Evolutionary conservation across 1,140 invertebrate species (phyloP).

Genomic region (Bombus huntii): DNA sequence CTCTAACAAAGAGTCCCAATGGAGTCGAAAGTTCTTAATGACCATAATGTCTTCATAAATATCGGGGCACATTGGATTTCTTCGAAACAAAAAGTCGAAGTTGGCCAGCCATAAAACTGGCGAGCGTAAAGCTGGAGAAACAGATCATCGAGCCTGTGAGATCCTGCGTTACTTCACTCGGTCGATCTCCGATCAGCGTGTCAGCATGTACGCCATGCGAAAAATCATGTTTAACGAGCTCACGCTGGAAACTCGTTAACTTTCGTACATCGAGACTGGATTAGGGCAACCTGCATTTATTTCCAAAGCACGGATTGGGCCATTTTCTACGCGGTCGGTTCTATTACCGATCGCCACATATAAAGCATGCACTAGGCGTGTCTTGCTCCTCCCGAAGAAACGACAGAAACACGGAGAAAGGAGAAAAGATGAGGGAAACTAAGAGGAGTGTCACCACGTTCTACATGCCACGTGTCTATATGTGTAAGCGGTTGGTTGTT

Average conservation of each 20-base stretch:
- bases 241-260: conserved; percentile 43
- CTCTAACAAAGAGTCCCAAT: not conserved
- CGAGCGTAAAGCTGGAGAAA: not conserved
- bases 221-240: conserved; percentile 43
- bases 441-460: not conserved
- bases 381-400: conserved; percentile 23
- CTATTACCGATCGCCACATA: conserved; percentile 54
- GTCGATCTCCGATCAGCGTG: not conserved
- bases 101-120: not conserved
- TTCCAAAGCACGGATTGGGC: conserved; percentile 45
- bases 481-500: not conserved
- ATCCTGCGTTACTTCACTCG: conserved; percentile 1
- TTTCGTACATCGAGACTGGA: conserved; percentile 32
- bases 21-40: not conserved
- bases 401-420: conserved; percentile 9
- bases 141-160: not conserved
- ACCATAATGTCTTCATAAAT: not conserved
- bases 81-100: not conserved
- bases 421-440: conserved; percentile 25
- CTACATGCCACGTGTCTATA: not conserved
- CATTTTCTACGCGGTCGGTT: conserved; percentile 41
- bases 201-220: not conserved
- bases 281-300: conserved; percentile 20
- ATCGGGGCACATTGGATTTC: not conserved
- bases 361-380: conserved; percentile 37